Conservation (phyloP, 1,140 invertebrate species). For the Polypedilum vanderplanki region DNA sequence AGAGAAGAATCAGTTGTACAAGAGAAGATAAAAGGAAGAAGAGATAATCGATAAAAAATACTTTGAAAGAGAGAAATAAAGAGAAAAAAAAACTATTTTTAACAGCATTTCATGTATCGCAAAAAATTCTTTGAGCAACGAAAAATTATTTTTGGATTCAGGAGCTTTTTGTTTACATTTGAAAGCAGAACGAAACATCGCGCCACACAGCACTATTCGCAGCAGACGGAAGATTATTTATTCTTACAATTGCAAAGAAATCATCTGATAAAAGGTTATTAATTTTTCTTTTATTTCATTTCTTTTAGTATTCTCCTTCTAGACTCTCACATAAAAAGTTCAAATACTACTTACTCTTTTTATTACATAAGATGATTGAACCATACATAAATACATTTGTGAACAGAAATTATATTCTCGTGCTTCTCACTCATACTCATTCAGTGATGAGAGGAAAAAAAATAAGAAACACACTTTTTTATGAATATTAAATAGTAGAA, state of each 20-base stretch:
- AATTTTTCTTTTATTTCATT: slow-evolving; percentile 16
- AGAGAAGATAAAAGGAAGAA: background rate
- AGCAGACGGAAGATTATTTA: slow-evolving; percentile 27
- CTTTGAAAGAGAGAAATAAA: background rate
- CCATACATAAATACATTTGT: background rate
- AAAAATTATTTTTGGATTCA: slow-evolving; percentile 28
- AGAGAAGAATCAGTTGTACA: background rate
- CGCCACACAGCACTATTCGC: background rate
- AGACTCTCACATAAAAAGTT: no score
- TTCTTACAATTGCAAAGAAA: background rate
- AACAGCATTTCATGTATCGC: slow-evolving; percentile 23
- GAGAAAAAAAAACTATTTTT: slow-evolving; percentile 26
- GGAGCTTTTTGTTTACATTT: slow-evolving; percentile 28
- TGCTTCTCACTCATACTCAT: no score
- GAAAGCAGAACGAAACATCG: background rate
- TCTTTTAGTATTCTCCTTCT: background rate
- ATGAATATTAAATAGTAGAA: background rate
- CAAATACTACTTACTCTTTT: background rate
- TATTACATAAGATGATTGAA: slow-evolving; percentile 29
- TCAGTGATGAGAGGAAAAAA: no score
- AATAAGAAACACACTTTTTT: no score
- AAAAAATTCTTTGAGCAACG: background rate
- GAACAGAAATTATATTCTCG: no score
- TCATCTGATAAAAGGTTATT: slow-evolving; percentile 29
- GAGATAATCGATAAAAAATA: background rate